Evolutionary conservation across 2,113 vertebrate genomes (phyloP).

Genomic region (Leptobrachium leishanense): DNA sequence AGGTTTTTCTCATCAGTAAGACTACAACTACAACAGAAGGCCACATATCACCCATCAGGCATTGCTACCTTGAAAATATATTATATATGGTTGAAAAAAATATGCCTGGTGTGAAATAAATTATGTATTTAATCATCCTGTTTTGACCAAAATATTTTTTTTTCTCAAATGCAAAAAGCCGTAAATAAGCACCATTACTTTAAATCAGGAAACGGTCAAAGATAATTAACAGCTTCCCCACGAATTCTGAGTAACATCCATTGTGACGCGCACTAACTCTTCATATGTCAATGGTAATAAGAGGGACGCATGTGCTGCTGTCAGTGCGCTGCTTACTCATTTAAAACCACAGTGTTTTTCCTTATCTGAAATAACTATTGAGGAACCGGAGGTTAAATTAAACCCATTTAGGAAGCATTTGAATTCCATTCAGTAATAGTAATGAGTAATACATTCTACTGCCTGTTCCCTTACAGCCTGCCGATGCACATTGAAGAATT

Average conservation of each 20-base stretch:
- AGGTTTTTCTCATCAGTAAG: too few species aligned
- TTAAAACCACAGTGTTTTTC: background rate
- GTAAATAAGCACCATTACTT: too few species aligned
- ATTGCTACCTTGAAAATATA: too few species aligned
- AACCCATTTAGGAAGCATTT: background rate
- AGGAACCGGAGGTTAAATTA: background rate
- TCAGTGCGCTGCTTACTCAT: background rate
- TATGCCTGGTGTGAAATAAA: too few species aligned
- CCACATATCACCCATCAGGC: too few species aligned
- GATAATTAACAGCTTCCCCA: too few species aligned
- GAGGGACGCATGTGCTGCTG: background rate
- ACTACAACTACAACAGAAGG: too few species aligned
- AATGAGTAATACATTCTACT: constrained; percentile 6
- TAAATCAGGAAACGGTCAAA: too few species aligned
- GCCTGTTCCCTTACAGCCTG: background rate
- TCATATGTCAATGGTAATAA: background rate
- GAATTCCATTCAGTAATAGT: constrained; percentile 15
- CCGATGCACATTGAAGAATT: background rate
- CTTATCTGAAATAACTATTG: background rate
- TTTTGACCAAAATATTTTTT: too few species aligned
- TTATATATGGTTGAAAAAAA: too few species aligned
- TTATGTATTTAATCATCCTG: too few species aligned
- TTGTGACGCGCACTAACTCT: background rate
- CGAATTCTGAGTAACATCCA: background rate
- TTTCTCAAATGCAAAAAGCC: too few species aligned